Evolutionary conservation across 2,113 vertebrate species (phyloP), one percentile per base, ranked within the genome.

Genomic region (Martes martes): DNA sequence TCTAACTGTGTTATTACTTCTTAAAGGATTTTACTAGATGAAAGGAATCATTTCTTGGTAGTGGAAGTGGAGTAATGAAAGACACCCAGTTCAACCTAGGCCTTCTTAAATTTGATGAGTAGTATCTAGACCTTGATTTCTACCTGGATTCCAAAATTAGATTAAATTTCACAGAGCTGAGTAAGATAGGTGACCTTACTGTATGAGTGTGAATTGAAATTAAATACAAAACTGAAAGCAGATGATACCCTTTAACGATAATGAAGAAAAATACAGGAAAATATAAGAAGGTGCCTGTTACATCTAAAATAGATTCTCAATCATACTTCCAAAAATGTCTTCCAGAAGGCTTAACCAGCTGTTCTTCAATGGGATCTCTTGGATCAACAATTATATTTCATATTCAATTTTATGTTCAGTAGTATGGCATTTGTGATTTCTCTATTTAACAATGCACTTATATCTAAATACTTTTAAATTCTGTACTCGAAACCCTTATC

Each of bases 281-380:
- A 80, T 87, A 89, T 81, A 97, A 96, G 71, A 92, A 97, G 89
- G 74, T 97, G 93, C 42, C 76, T 97, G 93, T 80, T 89, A 93
- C 26, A 89, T 95, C 89, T 83, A 97, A 98, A 98, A 98, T 97
- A 98, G 96, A 97, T 84, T 97, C 94, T 94, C 96, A 97, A 96
- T 98, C 89, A 95, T 97, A 95, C 69, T 97, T 97, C 97, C 95
- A 97, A 97, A 97, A 97, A 93, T 91, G 95, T 94, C 91, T 96
- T 97, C 96, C 98, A 98, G 96, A 98, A 98, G 97, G 98, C 24
- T 97, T 96, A 88, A 94, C 74, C 98, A 98, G 97, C 93, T 98
- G 97, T 97, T 98, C 92, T 94, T 95, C 95, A 98, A 96, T 95
- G 91, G 81, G 91, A 93, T 89, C 45, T 97, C 76, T 97, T 92